Evolutionary conservation across 2,113 vertebrate genomes (phyloP).

Genomic region (Gila orcuttii): DNA sequence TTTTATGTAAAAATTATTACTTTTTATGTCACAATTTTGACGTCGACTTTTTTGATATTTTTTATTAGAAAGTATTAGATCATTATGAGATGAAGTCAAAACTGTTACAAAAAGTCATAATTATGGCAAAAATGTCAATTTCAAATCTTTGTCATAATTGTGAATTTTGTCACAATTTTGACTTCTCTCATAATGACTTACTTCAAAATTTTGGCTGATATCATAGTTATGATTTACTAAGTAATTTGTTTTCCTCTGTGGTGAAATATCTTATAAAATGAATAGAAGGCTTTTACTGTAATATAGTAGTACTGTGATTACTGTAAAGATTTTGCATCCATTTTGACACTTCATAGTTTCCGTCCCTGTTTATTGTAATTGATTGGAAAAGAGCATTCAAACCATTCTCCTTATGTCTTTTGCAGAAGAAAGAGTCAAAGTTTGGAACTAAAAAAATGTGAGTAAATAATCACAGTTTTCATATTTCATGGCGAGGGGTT

Average conservation of each 20-base stretch:
- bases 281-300: not conserved
- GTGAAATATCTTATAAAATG: too few relatives aligned
- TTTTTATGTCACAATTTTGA: not conserved
- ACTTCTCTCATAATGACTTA: too few relatives aligned
- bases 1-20: not conserved
- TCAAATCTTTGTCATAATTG: too few relatives aligned
- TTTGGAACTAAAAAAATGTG: not conserved
- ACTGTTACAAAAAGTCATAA: too few relatives aligned
- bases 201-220: too few relatives aligned
- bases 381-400: too few relatives aligned
- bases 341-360: not conserved
- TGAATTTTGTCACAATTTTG: too few relatives aligned
- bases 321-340: not conserved
- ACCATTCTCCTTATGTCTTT: not conserved
- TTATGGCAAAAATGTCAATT: too few relatives aligned
- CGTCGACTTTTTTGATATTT: not conserved
- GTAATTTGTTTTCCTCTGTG: too few relatives aligned
- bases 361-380: not conserved
- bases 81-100: not conserved
- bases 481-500: not conserved
- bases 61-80: not conserved
- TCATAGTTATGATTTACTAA: too few relatives aligned
- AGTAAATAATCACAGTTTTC: not conserved
- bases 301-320: not conserved
- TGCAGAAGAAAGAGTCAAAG: not conserved